These are phyloP conservation scores for Baccha elongata DNA, from an alignment of 2,888 invertebrate species.

Conservation along the genomic window DNA sequence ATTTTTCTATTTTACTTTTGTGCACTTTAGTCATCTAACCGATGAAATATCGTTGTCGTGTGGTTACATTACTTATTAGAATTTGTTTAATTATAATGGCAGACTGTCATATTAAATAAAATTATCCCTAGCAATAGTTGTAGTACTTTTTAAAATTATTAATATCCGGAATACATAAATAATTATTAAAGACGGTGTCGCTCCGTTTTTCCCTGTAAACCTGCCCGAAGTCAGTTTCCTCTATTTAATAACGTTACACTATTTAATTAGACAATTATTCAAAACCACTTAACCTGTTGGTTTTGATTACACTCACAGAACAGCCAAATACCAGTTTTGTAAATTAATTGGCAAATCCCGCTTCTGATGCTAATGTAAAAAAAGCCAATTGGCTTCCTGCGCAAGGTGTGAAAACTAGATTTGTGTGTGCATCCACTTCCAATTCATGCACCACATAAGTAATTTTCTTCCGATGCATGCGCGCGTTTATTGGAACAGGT, in stretches of 20 bases:
- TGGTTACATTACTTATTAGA: too few species aligned
- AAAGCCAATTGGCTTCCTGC: constrained; percentile 28
- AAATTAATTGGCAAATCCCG: constrained; percentile 42
- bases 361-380: constrained; percentile 1
- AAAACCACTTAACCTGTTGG: constrained; percentile 62
- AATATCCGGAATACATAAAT: too few species aligned
- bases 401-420: constrained; percentile 67
- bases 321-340: constrained; percentile 42
- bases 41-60: too few species aligned
- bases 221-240: too few species aligned
- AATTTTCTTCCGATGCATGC: constrained; percentile 16
- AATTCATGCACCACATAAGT: not conserved
- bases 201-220: too few species aligned
- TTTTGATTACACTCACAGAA: constrained; percentile 44
- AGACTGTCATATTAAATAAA: too few species aligned
- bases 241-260: constrained; percentile 23
- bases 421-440: constrained; percentile 25
- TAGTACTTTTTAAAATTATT: too few species aligned
- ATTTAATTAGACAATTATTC: constrained; percentile 65
- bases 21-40: too few species aligned
- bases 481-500: constrained; percentile 43
- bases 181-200: too few species aligned
- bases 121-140: too few species aligned
- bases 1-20: too few species aligned
- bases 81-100: too few species aligned